Evolutionary conservation across 2,797 vertebrate genomes (phyloP).

Genomic region (Sebastes melanostomus): DNA sequence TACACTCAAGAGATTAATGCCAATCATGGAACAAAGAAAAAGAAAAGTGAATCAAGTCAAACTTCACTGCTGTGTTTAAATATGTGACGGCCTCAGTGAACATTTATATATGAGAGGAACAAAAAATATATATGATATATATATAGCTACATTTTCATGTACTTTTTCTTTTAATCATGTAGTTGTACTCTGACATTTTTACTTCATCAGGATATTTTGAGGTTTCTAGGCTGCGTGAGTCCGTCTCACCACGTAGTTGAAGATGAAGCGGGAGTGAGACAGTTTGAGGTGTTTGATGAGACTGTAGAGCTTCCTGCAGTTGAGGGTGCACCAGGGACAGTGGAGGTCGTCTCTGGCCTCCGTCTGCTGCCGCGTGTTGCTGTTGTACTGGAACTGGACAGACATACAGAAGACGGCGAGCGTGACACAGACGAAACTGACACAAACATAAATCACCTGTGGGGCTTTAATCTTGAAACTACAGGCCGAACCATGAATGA

Average conservation of each 20-base stretch:
- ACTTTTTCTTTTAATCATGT: not conserved
- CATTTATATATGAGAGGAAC: not conserved
- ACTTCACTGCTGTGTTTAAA: not conserved
- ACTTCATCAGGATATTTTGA: not conserved
- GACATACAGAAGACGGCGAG: not conserved
- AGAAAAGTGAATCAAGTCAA: not conserved
- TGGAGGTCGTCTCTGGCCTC: slow-evolving; percentile 97
- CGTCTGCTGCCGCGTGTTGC: slow-evolving; percentile 96
- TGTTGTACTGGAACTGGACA: slow-evolving; percentile 93
- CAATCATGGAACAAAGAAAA: not conserved
- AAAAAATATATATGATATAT: not conserved
- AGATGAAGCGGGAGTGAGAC: slow-evolving; percentile 97
- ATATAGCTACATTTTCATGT: not conserved
- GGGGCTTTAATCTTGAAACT: not conserved
- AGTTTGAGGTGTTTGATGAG: slow-evolving; percentile 98
- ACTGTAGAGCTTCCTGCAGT: slow-evolving; percentile 97
- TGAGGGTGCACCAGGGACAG: slow-evolving; percentile 97
- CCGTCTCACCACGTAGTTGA: slow-evolving; percentile 95
- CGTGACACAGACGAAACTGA: not conserved
- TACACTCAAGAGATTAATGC: not conserved
- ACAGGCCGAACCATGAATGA: no score
- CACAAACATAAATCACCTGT: not conserved
- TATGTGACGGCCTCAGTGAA: not conserved
- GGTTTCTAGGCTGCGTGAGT: not conserved
- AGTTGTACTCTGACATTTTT: not conserved